phyloP scores from a whole-genome alignment of 2,888 invertebrate species.

The Gibbula magus region DNA sequence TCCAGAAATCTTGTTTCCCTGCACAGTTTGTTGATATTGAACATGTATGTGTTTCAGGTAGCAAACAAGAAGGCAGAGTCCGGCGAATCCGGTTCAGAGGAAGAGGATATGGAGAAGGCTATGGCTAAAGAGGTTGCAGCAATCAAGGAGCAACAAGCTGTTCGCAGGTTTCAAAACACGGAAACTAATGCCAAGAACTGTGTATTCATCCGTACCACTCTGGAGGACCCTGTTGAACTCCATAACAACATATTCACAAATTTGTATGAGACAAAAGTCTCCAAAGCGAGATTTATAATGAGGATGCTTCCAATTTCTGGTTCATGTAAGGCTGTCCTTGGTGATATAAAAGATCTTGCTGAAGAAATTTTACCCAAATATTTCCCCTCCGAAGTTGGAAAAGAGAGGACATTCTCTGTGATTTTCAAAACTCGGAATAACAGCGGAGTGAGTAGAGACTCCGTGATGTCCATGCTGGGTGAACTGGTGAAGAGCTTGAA shows the following conservation, averaged over 20 bases:
- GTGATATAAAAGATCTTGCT: slow-evolving; percentile 84
- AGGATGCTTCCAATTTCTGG: slow-evolving; percentile 88
- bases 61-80: slow-evolving; percentile 73
- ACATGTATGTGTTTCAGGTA: slow-evolving; percentile 17
- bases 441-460: slow-evolving; percentile 79
- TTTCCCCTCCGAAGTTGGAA: slow-evolving; percentile 77
- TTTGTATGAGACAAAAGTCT: slow-evolving; percentile 81
- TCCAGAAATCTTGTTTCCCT: not conserved
- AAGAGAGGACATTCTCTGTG: slow-evolving; percentile 57
- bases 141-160: slow-evolving; percentile 49
- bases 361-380: slow-evolving; percentile 82
- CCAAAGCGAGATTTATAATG: slow-evolving; percentile 85
- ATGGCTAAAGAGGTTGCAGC: slow-evolving; percentile 69
- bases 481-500: slow-evolving; percentile 82
- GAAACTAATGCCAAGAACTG: slow-evolving; percentile 89
- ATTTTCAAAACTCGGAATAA: slow-evolving; percentile 69
- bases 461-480: slow-evolving; percentile 80
- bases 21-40: not conserved
- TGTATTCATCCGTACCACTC: slow-evolving; percentile 87
- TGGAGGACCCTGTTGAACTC: slow-evolving; percentile 85
- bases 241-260: slow-evolving; percentile 85
- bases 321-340: slow-evolving; percentile 85
- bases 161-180: slow-evolving; percentile 78
- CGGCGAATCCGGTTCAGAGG: slow-evolving; percentile 78
- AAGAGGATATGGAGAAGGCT: slow-evolving; percentile 72